phyloP scores from a whole-genome alignment of 2,888 invertebrate genomes.

The Drosophila algonquin region DNA sequence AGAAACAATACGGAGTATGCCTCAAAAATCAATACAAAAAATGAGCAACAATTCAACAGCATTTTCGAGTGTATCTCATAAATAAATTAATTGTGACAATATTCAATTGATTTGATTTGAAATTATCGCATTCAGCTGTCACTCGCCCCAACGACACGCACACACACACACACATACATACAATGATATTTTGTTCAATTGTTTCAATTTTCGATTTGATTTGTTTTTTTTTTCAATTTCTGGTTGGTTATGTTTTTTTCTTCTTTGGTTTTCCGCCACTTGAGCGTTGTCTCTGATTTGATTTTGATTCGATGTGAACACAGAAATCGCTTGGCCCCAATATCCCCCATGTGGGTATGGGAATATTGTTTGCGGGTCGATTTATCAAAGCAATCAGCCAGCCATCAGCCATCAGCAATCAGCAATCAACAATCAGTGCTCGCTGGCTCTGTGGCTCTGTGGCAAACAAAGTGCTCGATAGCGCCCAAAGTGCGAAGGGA shows the following conservation, averaged over 20 bases:
- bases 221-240: conserved; percentile 29
- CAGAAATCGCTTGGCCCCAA: conserved; percentile 42
- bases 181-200: conserved; percentile 61
- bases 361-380: conserved; percentile 6
- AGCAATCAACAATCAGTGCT: too few relatives aligned
- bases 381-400: conserved; percentile 27
- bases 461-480: too few relatives aligned
- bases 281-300: conserved; percentile 34
- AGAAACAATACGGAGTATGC: conserved; percentile 41
- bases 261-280: conserved; percentile 20
- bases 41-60: conserved; percentile 24
- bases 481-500: not conserved
- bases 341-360: conserved; percentile 20
- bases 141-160: conserved; percentile 46
- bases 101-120: conserved; percentile 81
- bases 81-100: conserved; percentile 83
- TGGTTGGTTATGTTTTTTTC: conserved; percentile 7
- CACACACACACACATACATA: too few relatives aligned
- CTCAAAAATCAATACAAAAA: conserved; percentile 30
- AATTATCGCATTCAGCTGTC: conserved; percentile 78
- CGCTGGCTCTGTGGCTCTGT: too few relatives aligned
- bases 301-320: conserved; percentile 43
- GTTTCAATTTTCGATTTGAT: conserved; percentile 39
- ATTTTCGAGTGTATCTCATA: conserved; percentile 66
- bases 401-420: not conserved